These are phyloP conservation scores for Berghia stephanieae DNA, from an alignment of 1,140 invertebrate species.

Conservation along the genomic window DNA sequence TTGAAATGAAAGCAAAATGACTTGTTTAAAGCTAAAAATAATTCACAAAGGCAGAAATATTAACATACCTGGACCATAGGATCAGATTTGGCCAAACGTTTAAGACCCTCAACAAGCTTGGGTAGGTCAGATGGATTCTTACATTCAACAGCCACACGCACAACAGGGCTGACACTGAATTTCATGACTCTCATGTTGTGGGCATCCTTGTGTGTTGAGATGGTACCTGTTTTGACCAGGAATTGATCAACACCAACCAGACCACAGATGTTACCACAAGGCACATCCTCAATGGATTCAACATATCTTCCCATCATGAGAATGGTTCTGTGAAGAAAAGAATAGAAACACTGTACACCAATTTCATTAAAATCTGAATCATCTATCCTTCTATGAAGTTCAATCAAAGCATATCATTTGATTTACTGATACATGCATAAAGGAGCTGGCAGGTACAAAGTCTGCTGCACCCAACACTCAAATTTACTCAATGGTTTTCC, in stretches of 20 bases:
- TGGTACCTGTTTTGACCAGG: slow-evolving; percentile 99
- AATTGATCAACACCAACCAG: slow-evolving; percentile 99
- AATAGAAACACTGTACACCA: slow-evolving; percentile 14
- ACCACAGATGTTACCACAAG: slow-evolving; percentile 99
- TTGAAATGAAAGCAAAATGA: no score
- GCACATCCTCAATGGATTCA: slow-evolving; percentile 99
- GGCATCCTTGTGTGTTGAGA: slow-evolving; percentile 98
- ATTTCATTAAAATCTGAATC: no score
- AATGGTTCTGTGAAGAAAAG: slow-evolving; percentile 80
- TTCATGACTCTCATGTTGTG: slow-evolving; percentile 93
- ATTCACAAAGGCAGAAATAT: no score
- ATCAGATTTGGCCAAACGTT: slow-evolving; percentile 99
- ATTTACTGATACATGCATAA: no score
- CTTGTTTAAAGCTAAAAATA: slow-evolving; percentile 8
- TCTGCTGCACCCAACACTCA: no score
- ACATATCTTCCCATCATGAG: slow-evolving; percentile 99
- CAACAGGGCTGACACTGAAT: slow-evolving; percentile 99
- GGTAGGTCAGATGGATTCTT: slow-evolving; percentile 99
- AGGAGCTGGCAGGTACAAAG: no score
- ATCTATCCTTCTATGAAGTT: no score
- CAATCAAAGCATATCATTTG: no score
- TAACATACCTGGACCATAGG: slow-evolving; percentile 87
- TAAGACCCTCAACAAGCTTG: slow-evolving; percentile 96
- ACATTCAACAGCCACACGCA: slow-evolving; percentile 98
- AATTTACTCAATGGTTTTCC: no score